Base-by-base conservation (phyloP, 1,140 invertebrate species). In the Chrysoperla carnea region DNA sequence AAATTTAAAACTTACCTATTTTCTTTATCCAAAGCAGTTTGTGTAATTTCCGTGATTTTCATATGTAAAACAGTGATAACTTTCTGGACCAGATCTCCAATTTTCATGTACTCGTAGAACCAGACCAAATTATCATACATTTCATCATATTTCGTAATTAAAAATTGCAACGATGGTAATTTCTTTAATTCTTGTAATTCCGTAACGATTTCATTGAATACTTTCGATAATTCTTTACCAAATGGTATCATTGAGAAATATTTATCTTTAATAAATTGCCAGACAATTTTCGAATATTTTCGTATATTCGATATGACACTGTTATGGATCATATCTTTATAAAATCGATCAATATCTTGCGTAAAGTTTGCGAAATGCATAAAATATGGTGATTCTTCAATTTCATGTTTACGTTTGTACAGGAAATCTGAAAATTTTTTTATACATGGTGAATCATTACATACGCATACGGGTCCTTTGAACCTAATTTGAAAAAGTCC, bases 381-480 rank as follows among this genome's bases (percentile, higher is more conserved):
- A 50, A 83, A 87, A 50, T 85, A 86, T 0, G 79, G 75, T 0
- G 81, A 83, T n/a, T 75, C 74, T 1, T 84, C 75, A 33, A 89
- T 57, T 48, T 86, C 82, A 37, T 79, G 76, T 40, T 76, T 76
- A 3, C 80, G 70, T 28, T 81, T 75, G 48, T 86, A 84, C 36
- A 89, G 68, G 50, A 86, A 87, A 47, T 86, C 83, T 72, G 64
- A 59, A 57, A 60, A n/a, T n/a, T n/a, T n/a, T n/a, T n/a, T n/a
- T n/a, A n/a, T n/a, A n/a, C n/a, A n/a, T n/a, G n/a, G n/a, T n/a
- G n/a, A n/a, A n/a, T n/a, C n/a, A n/a, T n/a, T n/a, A n/a, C n/a
- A n/a, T n/a, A n/a, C n/a, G n/a, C n/a, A n/a, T n/a, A n/a, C n/a
- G n/a, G n/a, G n/a, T n/a, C n/a, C n/a, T n/a, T n/a, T n/a, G n/a